These are phyloP conservation scores for Lamprotornis superbus DNA, from an alignment of 2,113 vertebrate species.

Conservation along the genomic window DNA sequence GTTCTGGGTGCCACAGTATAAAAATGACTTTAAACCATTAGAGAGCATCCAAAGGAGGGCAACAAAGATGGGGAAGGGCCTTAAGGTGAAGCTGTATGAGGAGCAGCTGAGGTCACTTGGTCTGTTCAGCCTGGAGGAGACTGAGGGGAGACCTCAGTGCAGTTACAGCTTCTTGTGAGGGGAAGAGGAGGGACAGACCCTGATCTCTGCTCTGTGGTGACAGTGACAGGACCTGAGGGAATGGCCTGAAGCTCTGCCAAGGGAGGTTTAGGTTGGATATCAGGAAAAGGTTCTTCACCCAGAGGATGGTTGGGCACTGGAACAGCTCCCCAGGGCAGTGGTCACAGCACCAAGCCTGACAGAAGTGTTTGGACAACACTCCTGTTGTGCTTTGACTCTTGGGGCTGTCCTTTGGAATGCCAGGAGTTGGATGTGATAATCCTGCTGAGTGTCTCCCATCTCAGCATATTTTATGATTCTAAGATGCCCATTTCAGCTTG, in stretches of 20 bases:
- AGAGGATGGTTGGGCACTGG: fast-evolving
- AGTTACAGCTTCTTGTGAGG: background rate
- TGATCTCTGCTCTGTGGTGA: background rate
- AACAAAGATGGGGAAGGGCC: background rate
- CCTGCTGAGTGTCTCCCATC: background rate
- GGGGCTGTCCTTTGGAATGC: background rate
- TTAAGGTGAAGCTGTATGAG: fast-evolving
- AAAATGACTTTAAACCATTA: background rate
- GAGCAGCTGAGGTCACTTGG: fast-evolving
- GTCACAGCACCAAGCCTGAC: background rate
- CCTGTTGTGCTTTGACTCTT: background rate
- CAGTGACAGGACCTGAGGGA: fast-evolving
- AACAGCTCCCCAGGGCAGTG: background rate
- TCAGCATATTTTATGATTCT: background rate
- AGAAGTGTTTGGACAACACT: background rate
- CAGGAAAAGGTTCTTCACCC: fast-evolving
- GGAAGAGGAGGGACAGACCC: background rate
- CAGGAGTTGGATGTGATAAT: background rate
- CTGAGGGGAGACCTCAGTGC: background rate
- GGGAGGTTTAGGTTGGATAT: too few relatives aligned
- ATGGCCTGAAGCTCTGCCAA: fast-evolving
- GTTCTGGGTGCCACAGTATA: fast-evolving
- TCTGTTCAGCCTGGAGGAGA: background rate
- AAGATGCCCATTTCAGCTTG: background rate
- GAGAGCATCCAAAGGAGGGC: fast-evolving